Evolutionary conservation across 2,797 vertebrate genomes (phyloP).

Genomic region (Platyrinchus mystaceus): DNA sequence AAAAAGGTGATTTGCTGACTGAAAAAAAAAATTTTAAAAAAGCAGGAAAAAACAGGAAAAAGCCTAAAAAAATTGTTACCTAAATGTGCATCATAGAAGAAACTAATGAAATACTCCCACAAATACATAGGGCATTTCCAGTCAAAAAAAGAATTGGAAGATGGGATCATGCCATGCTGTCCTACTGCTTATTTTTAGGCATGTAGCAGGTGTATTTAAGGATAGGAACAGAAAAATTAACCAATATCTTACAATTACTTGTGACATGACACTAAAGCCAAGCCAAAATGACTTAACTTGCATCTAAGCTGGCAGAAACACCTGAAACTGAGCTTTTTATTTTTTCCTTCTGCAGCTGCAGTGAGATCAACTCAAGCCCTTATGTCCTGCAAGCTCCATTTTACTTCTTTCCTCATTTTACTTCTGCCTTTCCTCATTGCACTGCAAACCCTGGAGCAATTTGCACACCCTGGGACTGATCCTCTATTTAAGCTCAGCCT

Average conservation of each 20-base stretch:
- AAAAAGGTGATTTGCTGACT: not conserved
- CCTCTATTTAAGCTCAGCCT: not conserved
- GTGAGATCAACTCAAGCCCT: not conserved
- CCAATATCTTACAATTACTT: rapidly evolving
- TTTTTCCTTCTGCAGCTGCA: not conserved
- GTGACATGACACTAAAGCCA: rapidly evolving
- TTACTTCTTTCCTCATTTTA: not conserved
- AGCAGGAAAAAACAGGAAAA: rapidly evolving
- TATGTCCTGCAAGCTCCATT: rapidly evolving
- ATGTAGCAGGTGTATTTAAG: not conserved
- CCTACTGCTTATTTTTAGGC: not conserved
- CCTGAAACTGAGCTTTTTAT: not conserved
- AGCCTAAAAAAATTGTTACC: not conserved
- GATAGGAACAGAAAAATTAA: not conserved
- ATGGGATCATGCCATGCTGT: not conserved
- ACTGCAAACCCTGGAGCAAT: not conserved
- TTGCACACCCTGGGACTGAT: not conserved
- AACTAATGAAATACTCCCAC: not conserved
- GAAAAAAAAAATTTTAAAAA: no score
- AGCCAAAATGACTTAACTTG: not conserved
- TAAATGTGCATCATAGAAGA: not conserved
- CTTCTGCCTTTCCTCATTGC: not conserved
- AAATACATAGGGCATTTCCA: not conserved
- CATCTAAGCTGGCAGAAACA: not conserved
- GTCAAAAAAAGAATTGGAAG: not conserved